A percentile compares a stretch with the other conserved stretches of the same genome.
These are phyloP conservation scores for Polylopha cassiicola DNA, from an alignment of 2,888 invertebrate species.

Conservation along the genomic window DNA sequence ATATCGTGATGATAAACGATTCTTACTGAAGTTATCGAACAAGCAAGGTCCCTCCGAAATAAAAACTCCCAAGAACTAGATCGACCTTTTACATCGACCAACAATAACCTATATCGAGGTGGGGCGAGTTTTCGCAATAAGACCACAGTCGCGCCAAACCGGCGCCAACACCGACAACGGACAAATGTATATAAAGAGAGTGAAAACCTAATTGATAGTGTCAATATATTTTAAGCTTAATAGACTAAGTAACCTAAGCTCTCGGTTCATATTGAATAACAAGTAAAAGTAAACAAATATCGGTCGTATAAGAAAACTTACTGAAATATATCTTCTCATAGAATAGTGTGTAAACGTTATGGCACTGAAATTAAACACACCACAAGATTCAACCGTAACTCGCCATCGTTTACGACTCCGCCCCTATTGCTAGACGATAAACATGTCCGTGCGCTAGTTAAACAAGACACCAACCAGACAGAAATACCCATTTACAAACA, in stretches of 20 bases:
- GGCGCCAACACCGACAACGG: constrained; percentile 38
- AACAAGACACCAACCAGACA: constrained; percentile 46
- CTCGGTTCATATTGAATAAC: no score
- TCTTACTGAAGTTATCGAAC: constrained; percentile 37
- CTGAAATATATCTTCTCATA: no score
- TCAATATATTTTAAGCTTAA: no score
- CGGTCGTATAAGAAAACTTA: no score
- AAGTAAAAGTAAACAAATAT: no score
- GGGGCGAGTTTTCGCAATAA: constrained; percentile 50
- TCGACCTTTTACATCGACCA: constrained; percentile 58
- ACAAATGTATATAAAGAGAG: constrained; percentile 4
- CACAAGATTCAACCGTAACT: constrained; percentile 45
- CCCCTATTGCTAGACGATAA: constrained; percentile 57
- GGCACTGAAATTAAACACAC: constrained; percentile 45
- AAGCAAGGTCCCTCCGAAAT: constrained; percentile 37
- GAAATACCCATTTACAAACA: constrained; percentile 58
- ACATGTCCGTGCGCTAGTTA: constrained; percentile 53
- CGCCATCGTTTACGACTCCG: constrained; percentile 51
- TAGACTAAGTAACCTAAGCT: no score
- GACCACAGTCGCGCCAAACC: constrained; percentile 45
- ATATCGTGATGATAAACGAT: constrained; percentile 41
- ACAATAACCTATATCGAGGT: constrained; percentile 57
- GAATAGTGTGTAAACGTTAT: constrained; percentile 29
- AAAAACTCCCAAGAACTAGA: constrained; percentile 45
- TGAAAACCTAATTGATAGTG: constrained; percentile 12